phyloP scores from a whole-genome alignment of 2,113 vertebrate species.

The Morone saxatilis region DNA sequence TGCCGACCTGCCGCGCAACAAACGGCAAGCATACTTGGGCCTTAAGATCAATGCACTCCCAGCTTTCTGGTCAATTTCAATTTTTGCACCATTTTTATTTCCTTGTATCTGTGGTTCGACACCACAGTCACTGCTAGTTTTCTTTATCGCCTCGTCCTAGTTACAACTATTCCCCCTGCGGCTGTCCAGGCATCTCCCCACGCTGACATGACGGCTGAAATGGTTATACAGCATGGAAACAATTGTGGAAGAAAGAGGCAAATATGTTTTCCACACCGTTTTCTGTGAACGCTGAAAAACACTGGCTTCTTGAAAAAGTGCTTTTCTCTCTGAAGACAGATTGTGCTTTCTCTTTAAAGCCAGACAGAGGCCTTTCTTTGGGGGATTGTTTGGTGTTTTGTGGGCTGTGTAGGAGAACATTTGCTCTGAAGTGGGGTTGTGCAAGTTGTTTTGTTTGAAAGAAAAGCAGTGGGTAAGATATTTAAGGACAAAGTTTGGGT shows the following conservation, averaged over 20 bases:
- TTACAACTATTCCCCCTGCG: conserved; percentile 36
- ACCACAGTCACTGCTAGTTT: conserved; percentile 21
- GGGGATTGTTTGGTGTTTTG: conserved; percentile 63
- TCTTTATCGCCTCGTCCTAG: conserved; percentile 21
- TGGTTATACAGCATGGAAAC: conserved; percentile 45
- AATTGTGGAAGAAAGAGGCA: conserved; percentile 39
- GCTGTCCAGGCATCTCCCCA: conserved; percentile 31
- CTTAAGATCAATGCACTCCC: conserved; percentile 2
- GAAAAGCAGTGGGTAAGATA: conserved; percentile 29
- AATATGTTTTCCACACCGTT: conserved; percentile 57
- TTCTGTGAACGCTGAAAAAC: conserved; percentile 59
- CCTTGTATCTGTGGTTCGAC: conserved; percentile 27
- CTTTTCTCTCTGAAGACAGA: conserved; percentile 50
- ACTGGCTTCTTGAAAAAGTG: conserved; percentile 62
- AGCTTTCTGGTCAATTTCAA: conserved; percentile 21
- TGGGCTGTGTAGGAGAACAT: conserved; percentile 55
- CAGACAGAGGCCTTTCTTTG: conserved; percentile 56
- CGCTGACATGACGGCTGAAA: conserved; percentile 33
- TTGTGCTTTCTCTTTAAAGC: conserved; percentile 49
- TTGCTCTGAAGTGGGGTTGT: conserved; percentile 56
- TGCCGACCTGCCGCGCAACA: too few species aligned
- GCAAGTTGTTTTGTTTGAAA: conserved; percentile 55
- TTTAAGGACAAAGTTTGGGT: conserved; percentile 48
- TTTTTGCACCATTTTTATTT: conserved; percentile 19
- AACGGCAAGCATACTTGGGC: too few species aligned